Percentiles rank a stretch among this genome's conserved stretches.
These are phyloP conservation scores for Neomicropteryx cornuta DNA, from an alignment of 1,140 invertebrate species.

Conservation along the genomic window DNA sequence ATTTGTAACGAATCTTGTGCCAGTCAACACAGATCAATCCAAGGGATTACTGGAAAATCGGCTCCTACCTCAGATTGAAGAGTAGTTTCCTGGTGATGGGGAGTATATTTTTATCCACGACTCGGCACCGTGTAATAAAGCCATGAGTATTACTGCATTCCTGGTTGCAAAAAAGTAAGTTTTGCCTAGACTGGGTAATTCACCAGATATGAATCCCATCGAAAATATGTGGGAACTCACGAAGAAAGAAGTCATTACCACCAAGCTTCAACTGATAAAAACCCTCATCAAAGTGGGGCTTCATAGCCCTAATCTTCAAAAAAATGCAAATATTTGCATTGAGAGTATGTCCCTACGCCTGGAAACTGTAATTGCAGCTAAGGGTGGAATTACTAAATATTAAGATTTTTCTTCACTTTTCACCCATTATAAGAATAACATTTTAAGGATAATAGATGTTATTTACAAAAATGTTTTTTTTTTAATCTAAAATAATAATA, in stretches of 20 bases:
- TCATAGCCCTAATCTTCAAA: not conserved
- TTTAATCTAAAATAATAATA: too few relatives aligned
- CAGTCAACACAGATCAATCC: too few relatives aligned
- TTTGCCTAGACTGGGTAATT: constrained; percentile 16
- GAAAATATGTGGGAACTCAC: constrained; percentile 18
- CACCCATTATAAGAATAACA: not conserved
- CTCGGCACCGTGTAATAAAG: too few relatives aligned
- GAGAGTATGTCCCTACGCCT: not conserved
- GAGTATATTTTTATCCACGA: too few relatives aligned
- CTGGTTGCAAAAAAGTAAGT: too few relatives aligned
- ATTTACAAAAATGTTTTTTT: too few relatives aligned
- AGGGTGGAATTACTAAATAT: not conserved
- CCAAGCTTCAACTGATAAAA: not conserved
- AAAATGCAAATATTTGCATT: not conserved
- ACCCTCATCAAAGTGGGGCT: not conserved
- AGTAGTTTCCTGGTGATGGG: too few relatives aligned
- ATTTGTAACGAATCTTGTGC: too few relatives aligned
- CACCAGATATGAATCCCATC: constrained; percentile 19
- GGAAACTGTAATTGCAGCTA: not conserved
- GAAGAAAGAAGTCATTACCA: not conserved
- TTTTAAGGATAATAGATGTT: too few relatives aligned
- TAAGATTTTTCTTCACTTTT: not conserved
- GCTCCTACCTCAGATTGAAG: too few relatives aligned
- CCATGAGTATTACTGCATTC: too few relatives aligned
- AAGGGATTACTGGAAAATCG: too few relatives aligned